A percentile compares a stretch with the other conserved stretches of the same genome.
phyloP scores from a whole-genome alignment of 2,888 invertebrate species.

The Latrodectus hesperus region DNA sequence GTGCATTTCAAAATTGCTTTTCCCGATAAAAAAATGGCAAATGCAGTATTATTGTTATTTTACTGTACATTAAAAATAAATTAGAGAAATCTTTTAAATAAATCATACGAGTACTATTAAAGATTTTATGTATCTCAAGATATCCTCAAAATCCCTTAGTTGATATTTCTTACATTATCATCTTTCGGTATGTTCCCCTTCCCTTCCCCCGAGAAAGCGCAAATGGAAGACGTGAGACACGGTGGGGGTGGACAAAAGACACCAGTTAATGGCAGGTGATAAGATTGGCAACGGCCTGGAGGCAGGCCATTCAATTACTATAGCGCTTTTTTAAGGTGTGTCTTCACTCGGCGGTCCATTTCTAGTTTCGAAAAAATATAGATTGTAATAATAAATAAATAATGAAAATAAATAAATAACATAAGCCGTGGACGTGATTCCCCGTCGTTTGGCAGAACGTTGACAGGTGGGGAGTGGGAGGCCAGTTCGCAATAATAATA shows the following conservation, averaged over 20 bases:
- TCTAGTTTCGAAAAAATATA: background rate
- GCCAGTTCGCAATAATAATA: background rate
- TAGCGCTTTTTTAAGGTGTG: conserved; percentile 57
- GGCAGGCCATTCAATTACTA: conserved; percentile 67
- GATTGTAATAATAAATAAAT: background rate
- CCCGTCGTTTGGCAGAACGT: conserved; percentile 1
- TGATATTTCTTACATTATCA: background rate
- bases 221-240: conserved; percentile 33
- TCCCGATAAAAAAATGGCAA: too few relatives aligned
- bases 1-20: too few relatives aligned
- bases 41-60: too few relatives aligned
- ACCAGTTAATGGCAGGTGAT: conserved; percentile 64
- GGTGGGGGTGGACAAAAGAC: conserved; percentile 43
- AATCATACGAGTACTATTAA: too few relatives aligned
- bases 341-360: conserved; percentile 3
- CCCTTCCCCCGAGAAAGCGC: conserved; percentile 23
- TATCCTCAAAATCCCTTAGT: background rate
- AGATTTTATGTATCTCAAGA: too few relatives aligned
- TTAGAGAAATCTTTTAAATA: too few relatives aligned
- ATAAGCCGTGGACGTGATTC: conserved; percentile 20
- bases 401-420: conserved; percentile 10
- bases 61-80: too few relatives aligned
- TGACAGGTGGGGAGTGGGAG: conserved; percentile 27
- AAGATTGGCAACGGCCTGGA: conserved; percentile 62
- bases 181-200: conserved; percentile 46